Base-by-base conservation (phyloP, 2,888 invertebrate species). In the Leptothorax acervorum region DNA sequence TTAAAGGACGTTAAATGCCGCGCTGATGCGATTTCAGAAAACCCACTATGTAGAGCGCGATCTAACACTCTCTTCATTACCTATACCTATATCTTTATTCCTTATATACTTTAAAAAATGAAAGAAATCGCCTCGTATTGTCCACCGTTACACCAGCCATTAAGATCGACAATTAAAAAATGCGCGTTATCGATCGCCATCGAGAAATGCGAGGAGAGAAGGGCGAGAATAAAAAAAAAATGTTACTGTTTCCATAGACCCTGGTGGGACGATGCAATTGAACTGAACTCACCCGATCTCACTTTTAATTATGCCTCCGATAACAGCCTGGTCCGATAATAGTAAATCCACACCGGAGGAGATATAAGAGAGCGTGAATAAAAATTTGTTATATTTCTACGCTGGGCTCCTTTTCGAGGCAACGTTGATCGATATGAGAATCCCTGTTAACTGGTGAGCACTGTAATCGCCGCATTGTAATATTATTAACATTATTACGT, bases 361-460 rank as follows among this genome's bases (percentile, higher is more conserved):
- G 89, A 90, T 91, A 85, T 86, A 87, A 88, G 87, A 87, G 87
- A 83, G 84, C 74, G 74, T 81, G 65, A 85, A 88, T 71, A 85
- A 91, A 90, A 90, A 93, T 94, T 94, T 94, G 94, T 94, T 94
- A 94, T 93, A 94, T 94, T 94, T 94, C 94, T 94, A 94, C 92
- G 92, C 94, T 94, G 93, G 94, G 94, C 94, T 94, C 92, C 93
- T 93, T 93, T 93, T 94, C 93, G 94, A 94, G 94, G 94, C 92
- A 93, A 93, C 94, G 94, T 94, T 95, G 94, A 94, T 94, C 94
- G 93, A 94, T 94, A 94, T 93, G 92, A 94, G 92, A 94, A 94
- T 94, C 94, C 94, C 94, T 95, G 95, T 95, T 95, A 94, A 94
- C 93, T 94, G 94, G 94, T 94, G 94, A 94, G 91, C 93, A 93